Percentiles rank a stretch among this genome's conserved stretches.
These are phyloP conservation scores for Orchesella cincta DNA, from an alignment of 1,140 invertebrate genomes.

Conservation along the genomic window DNA sequence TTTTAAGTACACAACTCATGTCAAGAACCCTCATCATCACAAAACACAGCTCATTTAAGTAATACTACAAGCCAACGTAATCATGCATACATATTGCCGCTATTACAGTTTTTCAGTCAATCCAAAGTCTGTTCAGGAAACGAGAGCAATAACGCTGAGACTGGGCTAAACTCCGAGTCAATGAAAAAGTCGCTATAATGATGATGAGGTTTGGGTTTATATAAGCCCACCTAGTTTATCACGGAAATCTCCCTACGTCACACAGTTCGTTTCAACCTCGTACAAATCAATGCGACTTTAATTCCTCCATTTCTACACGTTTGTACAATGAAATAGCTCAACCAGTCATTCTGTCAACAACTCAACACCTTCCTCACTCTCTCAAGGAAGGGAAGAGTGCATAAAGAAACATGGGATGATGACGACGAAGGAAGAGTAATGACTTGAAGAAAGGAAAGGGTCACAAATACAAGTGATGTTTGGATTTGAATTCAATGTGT, in stretches of 20 bases:
- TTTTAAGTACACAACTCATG: background rate
- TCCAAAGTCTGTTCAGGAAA: background rate
- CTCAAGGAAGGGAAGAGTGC: background rate
- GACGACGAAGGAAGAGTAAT: background rate
- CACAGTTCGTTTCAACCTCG: background rate
- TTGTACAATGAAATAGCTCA: background rate
- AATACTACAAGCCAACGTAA: background rate
- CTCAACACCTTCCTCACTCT: background rate
- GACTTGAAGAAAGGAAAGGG: too few species aligned
- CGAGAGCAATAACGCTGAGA: background rate
- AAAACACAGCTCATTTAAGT: background rate
- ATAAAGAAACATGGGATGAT: background rate
- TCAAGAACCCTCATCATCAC: background rate
- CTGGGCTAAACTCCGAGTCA: background rate
- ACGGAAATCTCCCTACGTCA: background rate
- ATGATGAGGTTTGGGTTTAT: background rate
- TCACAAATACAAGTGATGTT: conserved; percentile 4
- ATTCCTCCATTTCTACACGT: background rate
- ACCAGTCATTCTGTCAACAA: conserved; percentile 5
- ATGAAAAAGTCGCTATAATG: background rate
- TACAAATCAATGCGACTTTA: background rate
- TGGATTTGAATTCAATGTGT: conserved; percentile 5
- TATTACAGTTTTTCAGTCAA: background rate
- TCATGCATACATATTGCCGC: background rate
- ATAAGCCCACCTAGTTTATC: conserved; percentile 18